A percentile compares a stretch with the other conserved stretches of the same genome.
These are phyloP conservation scores for Stigmatopora nigra DNA, from an alignment of 2,113 vertebrate genomes.

Conservation along the genomic window DNA sequence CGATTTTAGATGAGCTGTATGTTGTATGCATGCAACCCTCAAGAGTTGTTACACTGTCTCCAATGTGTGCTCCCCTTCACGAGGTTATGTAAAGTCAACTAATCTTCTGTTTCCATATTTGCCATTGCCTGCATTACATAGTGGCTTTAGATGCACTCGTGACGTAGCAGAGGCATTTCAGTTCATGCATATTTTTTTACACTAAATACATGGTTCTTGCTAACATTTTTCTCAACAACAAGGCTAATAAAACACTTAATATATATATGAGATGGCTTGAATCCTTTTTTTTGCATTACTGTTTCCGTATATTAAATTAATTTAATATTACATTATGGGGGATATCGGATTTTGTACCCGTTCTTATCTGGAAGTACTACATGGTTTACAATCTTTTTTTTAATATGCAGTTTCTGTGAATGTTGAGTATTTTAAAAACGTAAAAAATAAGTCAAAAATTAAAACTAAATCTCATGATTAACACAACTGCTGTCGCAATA, in stretches of 20 bases:
- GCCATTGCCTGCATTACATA: constrained; percentile 18
- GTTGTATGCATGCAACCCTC: constrained; percentile 24
- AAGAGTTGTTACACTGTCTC: background rate
- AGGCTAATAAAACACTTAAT: constrained; percentile 69
- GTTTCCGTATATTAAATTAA: constrained; percentile 28
- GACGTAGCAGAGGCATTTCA: constrained; percentile 18
- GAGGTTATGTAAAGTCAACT: constrained; percentile 4
- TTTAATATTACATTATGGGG: constrained; percentile 5
- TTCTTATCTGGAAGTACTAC: background rate
- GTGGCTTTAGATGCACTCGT: constrained; percentile 22
- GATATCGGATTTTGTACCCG: background rate
- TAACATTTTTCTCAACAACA: constrained; percentile 57
- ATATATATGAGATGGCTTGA: constrained; percentile 68
- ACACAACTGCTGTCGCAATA: too few species aligned
- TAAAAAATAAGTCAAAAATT: too few species aligned
- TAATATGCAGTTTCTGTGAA: too few species aligned
- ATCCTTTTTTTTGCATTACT: constrained; percentile 21
- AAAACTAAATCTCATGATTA: too few species aligned
- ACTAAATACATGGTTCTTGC: constrained; percentile 36
- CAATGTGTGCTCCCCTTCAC: constrained; percentile 4
- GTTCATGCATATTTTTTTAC: constrained; percentile 33
- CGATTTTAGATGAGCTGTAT: constrained; percentile 15
- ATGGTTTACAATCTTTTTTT: too few species aligned
- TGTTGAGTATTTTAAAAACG: too few species aligned
- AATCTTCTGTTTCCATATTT: background rate